Evolutionary conservation across 2,113 vertebrate species (phyloP).

Genomic region (Pogonocichla stellata): DNA sequence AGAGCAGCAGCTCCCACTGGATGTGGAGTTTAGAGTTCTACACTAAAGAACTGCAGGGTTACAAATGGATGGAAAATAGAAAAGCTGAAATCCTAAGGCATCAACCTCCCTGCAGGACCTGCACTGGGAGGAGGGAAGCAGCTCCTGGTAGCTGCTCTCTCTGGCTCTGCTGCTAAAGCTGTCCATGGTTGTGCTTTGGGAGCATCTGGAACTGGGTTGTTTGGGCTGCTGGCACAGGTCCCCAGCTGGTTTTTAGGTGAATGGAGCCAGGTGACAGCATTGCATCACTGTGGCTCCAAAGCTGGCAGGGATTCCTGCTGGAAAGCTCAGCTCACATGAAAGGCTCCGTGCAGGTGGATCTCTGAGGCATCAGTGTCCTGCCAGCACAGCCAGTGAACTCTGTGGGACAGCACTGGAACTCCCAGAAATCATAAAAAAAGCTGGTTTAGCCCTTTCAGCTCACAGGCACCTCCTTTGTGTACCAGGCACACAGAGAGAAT

Average conservation of each 20-base stretch:
- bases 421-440: not conserved
- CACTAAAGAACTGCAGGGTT: not conserved
- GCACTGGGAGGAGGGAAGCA: too few relatives aligned
- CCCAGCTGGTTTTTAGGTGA: not conserved
- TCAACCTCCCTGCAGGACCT: too few relatives aligned
- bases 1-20: not conserved
- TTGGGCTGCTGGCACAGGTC: not conserved
- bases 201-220: not conserved
- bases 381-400: not conserved
- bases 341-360: not conserved
- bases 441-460: not conserved
- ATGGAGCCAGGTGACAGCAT: not conserved
- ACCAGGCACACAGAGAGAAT: not conserved
- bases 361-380: not conserved
- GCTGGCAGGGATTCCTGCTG: not conserved
- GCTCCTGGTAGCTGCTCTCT: not conserved
- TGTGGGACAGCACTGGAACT: not conserved
- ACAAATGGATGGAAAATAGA: rapidly evolving
- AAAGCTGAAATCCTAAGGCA: not conserved
- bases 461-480: not conserved
- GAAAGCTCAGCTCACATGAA: not conserved
- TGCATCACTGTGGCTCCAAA: not conserved
- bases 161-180: not conserved
- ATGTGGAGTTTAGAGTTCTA: not conserved
- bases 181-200: not conserved